These are phyloP conservation scores for Anadara kagoshimensis DNA, from an alignment of 1,140 invertebrate genomes.

Conservation along the genomic window DNA sequence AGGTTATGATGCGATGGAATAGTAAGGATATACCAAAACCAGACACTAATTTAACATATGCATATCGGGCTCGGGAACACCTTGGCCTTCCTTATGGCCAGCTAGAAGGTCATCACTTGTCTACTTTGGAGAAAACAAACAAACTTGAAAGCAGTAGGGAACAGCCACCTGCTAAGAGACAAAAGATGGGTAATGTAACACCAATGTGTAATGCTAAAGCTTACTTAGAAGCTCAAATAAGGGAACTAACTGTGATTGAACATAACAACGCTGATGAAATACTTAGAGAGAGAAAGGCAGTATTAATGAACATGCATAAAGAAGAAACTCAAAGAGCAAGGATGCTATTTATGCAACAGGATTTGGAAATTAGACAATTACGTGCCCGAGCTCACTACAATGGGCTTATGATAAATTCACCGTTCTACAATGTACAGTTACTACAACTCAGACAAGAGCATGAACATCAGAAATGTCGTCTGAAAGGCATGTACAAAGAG, in stretches of 20 bases:
- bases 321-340: background rate
- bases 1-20: constrained; percentile 31
- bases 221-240: constrained; percentile 21
- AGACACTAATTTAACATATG: constrained; percentile 28
- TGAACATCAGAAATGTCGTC: constrained; percentile 5
- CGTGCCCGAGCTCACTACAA: background rate
- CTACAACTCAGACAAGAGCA: constrained; percentile 23
- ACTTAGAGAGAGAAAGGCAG: background rate
- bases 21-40: constrained; percentile 28
- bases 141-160: background rate
- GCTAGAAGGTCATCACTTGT: constrained; percentile 22
- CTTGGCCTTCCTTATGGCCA: background rate
- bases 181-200: background rate
- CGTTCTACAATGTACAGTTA: constrained; percentile 8
- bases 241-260: background rate
- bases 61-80: constrained; percentile 1
- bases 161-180: background rate
- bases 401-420: background rate
- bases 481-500: constrained; percentile 2
- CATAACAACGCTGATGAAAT: constrained; percentile 5
- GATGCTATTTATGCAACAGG: constrained; percentile 13
- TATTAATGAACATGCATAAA: background rate
- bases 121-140: background rate
- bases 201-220: constrained; percentile 4
- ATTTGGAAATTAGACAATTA: constrained; percentile 16